Conservation (phyloP, 2,113 vertebrate genomes). For the Nycticorax nycticorax region DNA sequence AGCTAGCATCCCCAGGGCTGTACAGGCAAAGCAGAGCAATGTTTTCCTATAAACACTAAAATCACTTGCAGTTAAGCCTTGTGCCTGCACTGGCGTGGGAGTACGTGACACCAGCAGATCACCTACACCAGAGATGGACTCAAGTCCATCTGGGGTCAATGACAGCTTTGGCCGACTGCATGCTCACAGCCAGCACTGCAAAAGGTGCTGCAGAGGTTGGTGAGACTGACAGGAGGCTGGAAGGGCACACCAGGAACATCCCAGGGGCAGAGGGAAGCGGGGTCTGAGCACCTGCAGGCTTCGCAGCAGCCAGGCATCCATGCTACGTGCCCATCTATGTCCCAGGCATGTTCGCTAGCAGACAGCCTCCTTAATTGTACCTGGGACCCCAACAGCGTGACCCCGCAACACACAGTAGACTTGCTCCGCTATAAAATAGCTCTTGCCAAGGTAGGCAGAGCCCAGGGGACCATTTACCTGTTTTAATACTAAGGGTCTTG, state of each 20-base stretch:
- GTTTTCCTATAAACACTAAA: background rate
- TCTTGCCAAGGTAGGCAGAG: background rate
- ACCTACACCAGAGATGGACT: background rate
- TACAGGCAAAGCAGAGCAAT: background rate
- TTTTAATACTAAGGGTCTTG: background rate
- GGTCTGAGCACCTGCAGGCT: background rate
- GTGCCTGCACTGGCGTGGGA: background rate
- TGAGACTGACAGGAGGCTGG: background rate
- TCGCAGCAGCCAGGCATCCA: fast-evolving
- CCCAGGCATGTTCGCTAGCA: background rate
- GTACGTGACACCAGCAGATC: background rate
- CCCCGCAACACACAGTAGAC: background rate
- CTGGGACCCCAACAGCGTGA: fast-evolving
- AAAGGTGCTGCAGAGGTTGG: background rate
- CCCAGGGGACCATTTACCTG: background rate
- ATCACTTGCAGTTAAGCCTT: background rate
- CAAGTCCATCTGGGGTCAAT: background rate
- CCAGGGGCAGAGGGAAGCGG: background rate
- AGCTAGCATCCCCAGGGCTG: background rate
- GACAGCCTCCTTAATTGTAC: background rate
- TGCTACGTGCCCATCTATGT: fast-evolving
- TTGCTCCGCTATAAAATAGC: background rate
- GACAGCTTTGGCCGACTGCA: fast-evolving
- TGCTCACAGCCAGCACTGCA: background rate
- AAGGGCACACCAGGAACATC: background rate